Evolutionary conservation across 2,113 vertebrate species (phyloP).

Genomic region (Myiozetetes cayanensis): DNA sequence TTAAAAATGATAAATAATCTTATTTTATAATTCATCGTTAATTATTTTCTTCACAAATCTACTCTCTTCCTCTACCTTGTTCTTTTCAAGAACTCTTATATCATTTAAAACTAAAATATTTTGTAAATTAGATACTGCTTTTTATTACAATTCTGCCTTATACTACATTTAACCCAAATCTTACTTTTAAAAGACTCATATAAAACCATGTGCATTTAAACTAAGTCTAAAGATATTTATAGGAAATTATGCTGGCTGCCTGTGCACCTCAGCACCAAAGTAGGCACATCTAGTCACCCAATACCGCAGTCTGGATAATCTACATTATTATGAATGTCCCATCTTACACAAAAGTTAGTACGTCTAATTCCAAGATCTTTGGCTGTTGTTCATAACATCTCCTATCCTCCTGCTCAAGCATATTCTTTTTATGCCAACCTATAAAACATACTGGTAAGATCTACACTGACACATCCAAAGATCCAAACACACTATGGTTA

Average conservation of each 20-base stretch:
- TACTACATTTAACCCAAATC: not conserved
- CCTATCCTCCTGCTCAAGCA: not conserved
- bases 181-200: not conserved
- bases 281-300: not conserved
- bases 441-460: not conserved
- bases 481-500: not conserved
- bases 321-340: not conserved
- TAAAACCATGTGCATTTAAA: not conserved
- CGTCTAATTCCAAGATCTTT: not conserved
- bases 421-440: not conserved
- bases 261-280: not conserved
- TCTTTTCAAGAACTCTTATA: not conserved
- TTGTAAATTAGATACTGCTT: not conserved
- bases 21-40: not conserved
- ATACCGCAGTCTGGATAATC: not conserved
- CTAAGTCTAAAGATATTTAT: not conserved
- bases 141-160: not conserved
- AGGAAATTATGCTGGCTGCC: not conserved
- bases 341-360: not conserved
- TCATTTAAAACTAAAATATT: not conserved
- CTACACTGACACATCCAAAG: not conserved
- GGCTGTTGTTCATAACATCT: fast-evolving
- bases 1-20: not conserved
- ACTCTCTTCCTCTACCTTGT: not conserved
- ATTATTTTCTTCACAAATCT: not conserved